A percentile compares a stretch with the other conserved stretches of the same genome.
phyloP scores from a whole-genome alignment of 2,113 vertebrate genomes.

The Hippolais icterina region DNA sequence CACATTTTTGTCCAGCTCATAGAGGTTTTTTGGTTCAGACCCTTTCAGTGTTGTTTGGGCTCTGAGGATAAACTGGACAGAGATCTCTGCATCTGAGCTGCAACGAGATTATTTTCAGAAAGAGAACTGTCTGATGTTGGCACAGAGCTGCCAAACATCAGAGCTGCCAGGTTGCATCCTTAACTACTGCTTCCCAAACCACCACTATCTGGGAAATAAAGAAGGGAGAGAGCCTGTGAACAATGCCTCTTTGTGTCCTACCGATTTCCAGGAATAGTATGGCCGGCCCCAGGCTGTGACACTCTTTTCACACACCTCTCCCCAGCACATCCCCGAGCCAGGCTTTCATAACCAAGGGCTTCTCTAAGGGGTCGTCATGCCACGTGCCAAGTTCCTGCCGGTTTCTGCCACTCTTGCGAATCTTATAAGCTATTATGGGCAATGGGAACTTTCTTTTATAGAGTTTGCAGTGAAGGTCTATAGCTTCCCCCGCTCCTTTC shows the following conservation, averaged over 20 bases:
- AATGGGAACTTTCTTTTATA: background rate
- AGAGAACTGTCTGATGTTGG: background rate
- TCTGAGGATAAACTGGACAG: background rate
- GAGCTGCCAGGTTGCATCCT: background rate
- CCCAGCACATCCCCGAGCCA: background rate
- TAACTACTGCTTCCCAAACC: background rate
- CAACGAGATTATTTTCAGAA: background rate
- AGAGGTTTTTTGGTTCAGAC: background rate
- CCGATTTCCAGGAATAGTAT: background rate
- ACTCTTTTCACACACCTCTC: background rate
- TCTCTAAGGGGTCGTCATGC: background rate
- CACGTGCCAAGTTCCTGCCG: background rate
- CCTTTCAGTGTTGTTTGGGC: fast-evolving
- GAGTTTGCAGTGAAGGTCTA: background rate
- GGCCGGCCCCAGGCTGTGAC: background rate
- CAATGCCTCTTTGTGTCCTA: background rate
- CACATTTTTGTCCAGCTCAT: background rate
- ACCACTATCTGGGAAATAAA: background rate
- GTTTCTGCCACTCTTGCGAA: background rate
- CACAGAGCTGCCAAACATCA: background rate
- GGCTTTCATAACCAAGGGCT: background rate
- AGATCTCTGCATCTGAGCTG: background rate
- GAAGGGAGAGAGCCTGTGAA: background rate
- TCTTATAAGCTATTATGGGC: background rate
- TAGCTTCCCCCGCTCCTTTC: background rate